Base-by-base conservation (phyloP, 2,888 invertebrate genomes). In the Erpobdella octoculata region DNA sequence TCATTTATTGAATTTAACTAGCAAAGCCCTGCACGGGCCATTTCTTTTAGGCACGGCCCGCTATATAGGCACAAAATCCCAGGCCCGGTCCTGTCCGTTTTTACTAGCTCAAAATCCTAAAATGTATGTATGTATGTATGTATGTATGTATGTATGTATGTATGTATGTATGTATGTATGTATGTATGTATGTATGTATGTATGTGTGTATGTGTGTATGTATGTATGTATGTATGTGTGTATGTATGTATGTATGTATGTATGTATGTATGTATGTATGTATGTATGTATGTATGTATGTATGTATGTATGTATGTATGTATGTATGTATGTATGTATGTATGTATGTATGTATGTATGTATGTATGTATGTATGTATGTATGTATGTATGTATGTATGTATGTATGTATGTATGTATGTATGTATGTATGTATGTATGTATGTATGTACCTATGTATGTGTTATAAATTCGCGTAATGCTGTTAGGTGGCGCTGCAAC, bases 181-280 rank as follows among this genome's bases (percentile, higher is more conserved):
- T 70, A 4, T 70, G 70, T 70, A 36, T 70, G 70, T 70, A 36
- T 70, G 67, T 69, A 36, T 68, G 70, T 69, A 25, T 70, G 70
- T 70, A 25, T 69, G 70, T 70, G 67, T 70, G 70, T 70, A 37
- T 69, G 66, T 33, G 41, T 68, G 66, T 38, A 38, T 31, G 36
- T 9, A 31, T 66, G 66, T 37, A 21, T 66, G 36, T 41, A 41
- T 41, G 46, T n/a, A 41, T 12, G 12, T 41, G 46, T 41, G 46
- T n/a, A 41, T 41, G 46, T n/a, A n/a, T 41, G 46, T 41, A 41
- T 41, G n/a, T 41, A n/a, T 41, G 46, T n/a, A 41, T 41, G 12
- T 41, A 41, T 41, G 46, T 41, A 41, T 41, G 46, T 41, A 41
- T 41, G 46, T 41, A 41, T 41, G 46, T 41, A n/a, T 41, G n/a